Evolutionary conservation across 2,888 invertebrate species (phyloP), one percentile per base, ranked within the genome.

Genomic region (Hypena proboscidalis): DNA sequence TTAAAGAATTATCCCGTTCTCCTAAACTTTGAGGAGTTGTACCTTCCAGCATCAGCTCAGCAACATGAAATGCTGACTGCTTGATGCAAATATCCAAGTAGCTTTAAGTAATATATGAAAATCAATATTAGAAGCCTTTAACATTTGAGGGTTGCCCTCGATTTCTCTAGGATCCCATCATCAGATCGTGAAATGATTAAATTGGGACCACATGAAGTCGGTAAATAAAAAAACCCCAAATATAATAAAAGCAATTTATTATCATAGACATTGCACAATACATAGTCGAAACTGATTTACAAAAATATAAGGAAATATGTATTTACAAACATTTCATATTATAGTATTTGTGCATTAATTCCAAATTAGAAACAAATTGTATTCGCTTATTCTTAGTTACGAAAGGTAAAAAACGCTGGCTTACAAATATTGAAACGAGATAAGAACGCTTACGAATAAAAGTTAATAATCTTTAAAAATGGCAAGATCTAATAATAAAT

Each of bases 171-270:
- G n/a, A n/a, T n/a, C n/a, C n/a, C n/a, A n/a, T n/a, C n/a, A n/a
- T n/a, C n/a, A n/a, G n/a, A n/a, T n/a, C n/a, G n/a, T n/a, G n/a
- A n/a, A n/a, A n/a, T n/a, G n/a, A n/a, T n/a, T n/a, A n/a, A n/a
- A 35, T 9, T 14, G 8, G 1, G 1, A 22, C 10, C 2, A 2
- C 13, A 13, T 8, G 14, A 26, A 17, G 17, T 17, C 5, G 2
- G 5, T 31, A 15, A 4, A 4, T 23, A 19, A 21, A 21, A 15
- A 35, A 49, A 37, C 33, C 22, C 8, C 8, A 20, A 27, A 2
- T 53, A 58, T 70, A 62, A 67, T 57, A 73, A 77, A 81, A 79
- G 79, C 78, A 54, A 65, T 79, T 69, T 76, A 79, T 70, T 80
- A 54, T 64, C 54, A 69, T 48, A 64, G 55, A 74, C 57, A 74